These are phyloP conservation scores for Globicephala melas DNA, from an alignment of 2,113 vertebrate genomes.

Conservation along the genomic window DNA sequence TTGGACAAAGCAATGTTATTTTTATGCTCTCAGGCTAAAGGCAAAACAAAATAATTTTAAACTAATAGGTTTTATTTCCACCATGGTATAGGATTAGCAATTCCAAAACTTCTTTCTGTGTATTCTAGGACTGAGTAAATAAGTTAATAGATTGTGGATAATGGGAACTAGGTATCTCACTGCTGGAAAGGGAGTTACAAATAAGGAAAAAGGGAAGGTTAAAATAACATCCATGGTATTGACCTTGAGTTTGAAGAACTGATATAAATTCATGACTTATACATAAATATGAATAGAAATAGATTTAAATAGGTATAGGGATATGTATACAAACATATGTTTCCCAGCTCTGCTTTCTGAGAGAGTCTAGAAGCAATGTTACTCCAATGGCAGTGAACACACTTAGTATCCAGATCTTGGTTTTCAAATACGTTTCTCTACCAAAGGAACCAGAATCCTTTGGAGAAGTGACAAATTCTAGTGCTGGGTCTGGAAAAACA, in stretches of 20 bases:
- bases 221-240: background rate
- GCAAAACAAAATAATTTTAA: background rate
- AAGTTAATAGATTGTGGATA: background rate
- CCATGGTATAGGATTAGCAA: background rate
- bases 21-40: background rate
- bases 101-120: background rate
- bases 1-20: background rate
- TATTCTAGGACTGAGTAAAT: background rate
- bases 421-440: background rate
- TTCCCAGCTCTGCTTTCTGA: background rate
- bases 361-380: background rate
- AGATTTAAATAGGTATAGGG: background rate
- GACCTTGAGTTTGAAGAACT: background rate
- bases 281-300: background rate
- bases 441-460: background rate
- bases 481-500: background rate
- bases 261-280: background rate
- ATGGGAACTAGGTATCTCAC: background rate
- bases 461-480: background rate
- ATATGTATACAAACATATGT: background rate
- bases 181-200: background rate
- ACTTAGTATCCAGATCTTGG: background rate
- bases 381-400: background rate
- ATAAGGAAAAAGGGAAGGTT: background rate
- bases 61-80: background rate